phyloP scores from a whole-genome alignment of 2,797 vertebrate genomes.

The Distichodus sexfasciatus region DNA sequence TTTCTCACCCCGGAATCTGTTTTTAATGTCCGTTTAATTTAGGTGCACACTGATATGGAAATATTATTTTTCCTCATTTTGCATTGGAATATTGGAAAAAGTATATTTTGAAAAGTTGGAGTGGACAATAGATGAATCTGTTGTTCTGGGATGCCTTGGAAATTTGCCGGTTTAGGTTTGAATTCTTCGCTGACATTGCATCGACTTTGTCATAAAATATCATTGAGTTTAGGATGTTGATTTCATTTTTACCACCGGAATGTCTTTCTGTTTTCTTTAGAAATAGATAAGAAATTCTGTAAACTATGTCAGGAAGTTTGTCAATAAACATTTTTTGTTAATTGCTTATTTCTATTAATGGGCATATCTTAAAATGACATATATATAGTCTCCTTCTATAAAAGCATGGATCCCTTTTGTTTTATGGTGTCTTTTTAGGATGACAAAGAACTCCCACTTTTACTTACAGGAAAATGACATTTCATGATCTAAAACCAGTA shows the following conservation, averaged over 20 bases:
- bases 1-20: not conserved
- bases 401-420: too few species aligned
- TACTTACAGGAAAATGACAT: not conserved
- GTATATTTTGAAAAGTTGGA: not conserved
- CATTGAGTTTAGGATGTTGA: conserved; percentile 17
- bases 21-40: conserved; percentile 11
- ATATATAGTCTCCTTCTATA: too few species aligned
- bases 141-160: not conserved
- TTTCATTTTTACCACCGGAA: conserved; percentile 21
- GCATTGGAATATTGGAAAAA: too few species aligned
- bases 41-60: not conserved
- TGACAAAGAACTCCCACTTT: too few species aligned
- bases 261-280: conserved; percentile 50
- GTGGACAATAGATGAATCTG: conserved; percentile 2
- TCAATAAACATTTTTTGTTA: conserved; percentile 75
- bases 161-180: conserved; percentile 17
- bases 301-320: conserved; percentile 68
- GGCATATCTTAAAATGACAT: too few species aligned
- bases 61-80: not conserved
- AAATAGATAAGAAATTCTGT: conserved; percentile 63
- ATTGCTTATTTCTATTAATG: conserved; percentile 24
- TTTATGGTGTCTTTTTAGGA: too few species aligned
- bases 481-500: not conserved
- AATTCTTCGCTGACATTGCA: not conserved
- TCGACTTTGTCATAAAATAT: conserved; percentile 3